Conservation (phyloP, 2,797 vertebrate species). For the Liparis tanakae region DNA sequence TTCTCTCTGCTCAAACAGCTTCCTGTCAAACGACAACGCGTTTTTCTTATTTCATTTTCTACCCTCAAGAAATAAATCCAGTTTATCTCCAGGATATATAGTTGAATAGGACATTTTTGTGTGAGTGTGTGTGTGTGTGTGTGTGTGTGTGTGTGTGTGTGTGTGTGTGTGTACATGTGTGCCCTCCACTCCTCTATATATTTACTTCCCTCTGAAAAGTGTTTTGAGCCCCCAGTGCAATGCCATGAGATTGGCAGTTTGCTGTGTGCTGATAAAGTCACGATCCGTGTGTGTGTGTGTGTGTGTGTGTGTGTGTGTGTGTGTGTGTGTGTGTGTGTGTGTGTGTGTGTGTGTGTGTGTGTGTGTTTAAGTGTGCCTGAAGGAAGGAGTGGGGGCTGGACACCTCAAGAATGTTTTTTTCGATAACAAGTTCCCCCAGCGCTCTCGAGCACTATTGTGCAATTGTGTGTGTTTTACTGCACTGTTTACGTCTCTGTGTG, state of each 20-base stretch:
- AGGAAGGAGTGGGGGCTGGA: slow-evolving; percentile 44
- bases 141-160: slow-evolving; percentile 8
- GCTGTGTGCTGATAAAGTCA: slow-evolving; percentile 63
- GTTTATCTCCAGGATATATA: slow-evolving; percentile 33
- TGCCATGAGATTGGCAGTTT: slow-evolving; percentile 68
- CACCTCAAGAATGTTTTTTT: slow-evolving; percentile 67
- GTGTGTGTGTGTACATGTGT: not conserved
- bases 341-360: slow-evolving; percentile 20
- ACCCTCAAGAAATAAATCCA: slow-evolving; percentile 37
- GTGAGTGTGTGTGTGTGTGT: not conserved
- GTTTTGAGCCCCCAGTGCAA: slow-evolving; percentile 52
- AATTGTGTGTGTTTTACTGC: slow-evolving; percentile 44
- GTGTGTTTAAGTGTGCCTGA: slow-evolving; percentile 38
- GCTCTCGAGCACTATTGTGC: slow-evolving; percentile 35
- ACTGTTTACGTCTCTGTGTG: slow-evolving; percentile 18
- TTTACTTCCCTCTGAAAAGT: slow-evolving; percentile 59
- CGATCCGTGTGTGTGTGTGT: slow-evolving; percentile 22
- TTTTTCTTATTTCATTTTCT: slow-evolving; percentile 32
- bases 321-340: slow-evolving; percentile 20
- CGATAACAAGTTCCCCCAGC: slow-evolving; percentile 62
- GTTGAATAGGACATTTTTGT: slow-evolving; percentile 21
- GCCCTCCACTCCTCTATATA: slow-evolving; percentile 42
- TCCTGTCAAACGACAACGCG: not conserved
- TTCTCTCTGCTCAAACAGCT: not conserved
- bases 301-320: slow-evolving; percentile 38